Percentiles rank a stretch among this genome's conserved stretches.
These are phyloP conservation scores for Campylomormyrus numenius DNA, from an alignment of 2,113 vertebrate species.

Conservation along the genomic window DNA sequence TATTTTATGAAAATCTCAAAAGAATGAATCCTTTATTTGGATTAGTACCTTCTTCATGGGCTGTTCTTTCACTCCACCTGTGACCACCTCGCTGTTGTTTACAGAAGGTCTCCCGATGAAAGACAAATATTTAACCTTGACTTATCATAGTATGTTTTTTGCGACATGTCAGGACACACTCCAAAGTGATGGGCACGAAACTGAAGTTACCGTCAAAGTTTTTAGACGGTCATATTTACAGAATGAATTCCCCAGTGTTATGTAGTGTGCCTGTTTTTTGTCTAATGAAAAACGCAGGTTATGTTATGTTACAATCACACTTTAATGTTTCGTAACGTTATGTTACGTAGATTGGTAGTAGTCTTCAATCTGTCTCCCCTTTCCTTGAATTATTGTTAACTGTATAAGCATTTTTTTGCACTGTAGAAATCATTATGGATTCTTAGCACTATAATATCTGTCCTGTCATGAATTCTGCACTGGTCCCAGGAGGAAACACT, in stretches of 20 bases:
- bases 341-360: not conserved
- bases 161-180: not conserved
- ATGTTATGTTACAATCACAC: not conserved
- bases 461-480: not conserved
- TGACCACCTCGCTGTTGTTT: not conserved
- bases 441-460: not conserved
- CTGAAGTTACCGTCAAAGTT: not conserved
- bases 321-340: not conserved
- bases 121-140: not conserved
- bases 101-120: not conserved
- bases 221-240: not conserved
- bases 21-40: not conserved
- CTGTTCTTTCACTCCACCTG: not conserved
- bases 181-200: not conserved
- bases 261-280: not conserved
- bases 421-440: not conserved
- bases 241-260: not conserved
- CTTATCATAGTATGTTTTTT: not conserved
- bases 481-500: not conserved
- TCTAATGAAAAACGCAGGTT: not conserved
- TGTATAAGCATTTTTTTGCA: not conserved
- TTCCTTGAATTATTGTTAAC: not conserved
- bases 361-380: not conserved
- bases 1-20: not conserved
- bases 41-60: not conserved